These are phyloP conservation scores for Scaptomyza montana DNA, from an alignment of 1,140 invertebrate species.

Conservation along the genomic window DNA sequence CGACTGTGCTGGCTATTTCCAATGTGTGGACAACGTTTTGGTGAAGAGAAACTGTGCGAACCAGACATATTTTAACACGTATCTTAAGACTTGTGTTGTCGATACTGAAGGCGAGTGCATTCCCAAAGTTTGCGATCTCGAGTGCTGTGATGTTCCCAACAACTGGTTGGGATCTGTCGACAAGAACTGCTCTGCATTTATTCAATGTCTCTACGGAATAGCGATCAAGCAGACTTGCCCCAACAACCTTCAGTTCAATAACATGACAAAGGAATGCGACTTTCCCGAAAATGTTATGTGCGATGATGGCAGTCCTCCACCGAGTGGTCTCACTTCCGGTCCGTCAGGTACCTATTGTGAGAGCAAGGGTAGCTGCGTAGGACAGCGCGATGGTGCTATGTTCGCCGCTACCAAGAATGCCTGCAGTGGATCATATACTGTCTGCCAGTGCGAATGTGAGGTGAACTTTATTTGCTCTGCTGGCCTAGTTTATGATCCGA, in stretches of 20 bases:
- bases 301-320: constrained; percentile 54
- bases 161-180: constrained; percentile 33
- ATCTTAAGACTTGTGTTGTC: constrained; percentile 12
- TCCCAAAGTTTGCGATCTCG: constrained; percentile 46
- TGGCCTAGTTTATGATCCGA: constrained; percentile 29
- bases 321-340: constrained; percentile 61
- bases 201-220: constrained; percentile 46
- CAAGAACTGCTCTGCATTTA: constrained; percentile 59
- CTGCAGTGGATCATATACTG: constrained; percentile 38
- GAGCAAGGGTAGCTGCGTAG: constrained; percentile 47
- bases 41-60: constrained; percentile 36
- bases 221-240: constrained; percentile 33
- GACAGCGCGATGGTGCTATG: constrained; percentile 40
- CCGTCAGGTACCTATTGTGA: constrained; percentile 65
- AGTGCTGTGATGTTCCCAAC: constrained; percentile 53
- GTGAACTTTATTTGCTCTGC: constrained; percentile 31
- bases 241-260: constrained; percentile 58
- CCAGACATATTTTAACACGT: constrained; percentile 35
- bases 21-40: constrained; percentile 40
- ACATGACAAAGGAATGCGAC: constrained; percentile 27
- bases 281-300: constrained; percentile 51
- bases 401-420: neutral
- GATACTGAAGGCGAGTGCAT: constrained; percentile 49
- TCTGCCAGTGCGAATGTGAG: constrained; percentile 71
- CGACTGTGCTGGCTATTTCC: constrained; percentile 54